These are phyloP conservation scores for Ianthella basta DNA, from an alignment of 37 sponge, comb jelly and placozoan species.

Conservation along the genomic window DNA sequence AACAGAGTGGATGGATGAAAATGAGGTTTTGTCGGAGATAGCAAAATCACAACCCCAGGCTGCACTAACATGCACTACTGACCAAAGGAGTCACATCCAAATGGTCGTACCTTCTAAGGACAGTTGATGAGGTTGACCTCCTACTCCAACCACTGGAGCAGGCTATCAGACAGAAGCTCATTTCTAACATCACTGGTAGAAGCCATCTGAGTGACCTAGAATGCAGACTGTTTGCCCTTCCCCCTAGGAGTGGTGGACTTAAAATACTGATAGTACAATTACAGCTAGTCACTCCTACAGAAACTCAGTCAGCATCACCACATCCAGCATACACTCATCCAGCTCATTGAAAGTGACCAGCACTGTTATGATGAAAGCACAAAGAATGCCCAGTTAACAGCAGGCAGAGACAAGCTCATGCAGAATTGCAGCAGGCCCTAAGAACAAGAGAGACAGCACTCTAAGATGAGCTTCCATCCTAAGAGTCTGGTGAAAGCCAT, in stretches of 20 bases:
- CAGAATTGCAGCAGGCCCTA: too few relatives aligned
- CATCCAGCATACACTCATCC: not conserved
- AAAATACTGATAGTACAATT: not conserved
- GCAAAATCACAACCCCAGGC: too few relatives aligned
- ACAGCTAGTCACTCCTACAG: not conserved
- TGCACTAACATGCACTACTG: too few relatives aligned
- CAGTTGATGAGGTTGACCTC: too few relatives aligned
- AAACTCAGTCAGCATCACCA: not conserved
- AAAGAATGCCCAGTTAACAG: not conserved
- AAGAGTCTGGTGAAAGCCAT: not conserved
- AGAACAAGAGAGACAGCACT: not conserved
- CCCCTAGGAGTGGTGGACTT: not conserved
- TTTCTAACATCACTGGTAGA: not conserved
- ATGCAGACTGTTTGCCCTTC: not conserved
- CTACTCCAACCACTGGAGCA: too few relatives aligned
- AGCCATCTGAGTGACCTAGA: not conserved
- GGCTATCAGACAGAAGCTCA: too few relatives aligned
- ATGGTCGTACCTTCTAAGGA: too few relatives aligned
- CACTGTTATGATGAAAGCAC: not conserved
- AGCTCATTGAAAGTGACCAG: not conserved
- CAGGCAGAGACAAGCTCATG: too few relatives aligned
- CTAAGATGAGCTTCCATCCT: constrained; percentile 14
- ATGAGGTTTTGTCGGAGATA: too few relatives aligned
- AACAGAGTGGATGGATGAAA: too few relatives aligned
- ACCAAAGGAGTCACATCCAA: too few relatives aligned